Evolutionary conservation across 2,888 invertebrate species (phyloP), one percentile per base, ranked within the genome.

Genomic region (Drosophila robusta): DNA sequence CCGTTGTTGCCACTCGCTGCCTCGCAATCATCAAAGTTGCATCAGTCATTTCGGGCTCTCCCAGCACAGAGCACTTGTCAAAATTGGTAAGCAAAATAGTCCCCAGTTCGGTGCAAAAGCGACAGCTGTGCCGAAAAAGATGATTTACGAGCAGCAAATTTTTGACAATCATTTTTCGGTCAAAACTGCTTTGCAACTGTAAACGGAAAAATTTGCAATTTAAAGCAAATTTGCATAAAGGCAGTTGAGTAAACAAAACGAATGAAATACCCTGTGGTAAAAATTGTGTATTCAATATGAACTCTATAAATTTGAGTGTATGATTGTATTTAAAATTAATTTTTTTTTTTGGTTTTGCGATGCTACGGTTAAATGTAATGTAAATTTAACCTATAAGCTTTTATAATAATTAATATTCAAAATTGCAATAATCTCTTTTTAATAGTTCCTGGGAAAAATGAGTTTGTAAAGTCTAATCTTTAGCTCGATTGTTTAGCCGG

Each of bases 1-100:
- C 24, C 46, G n/a, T 7, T 29, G 29, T 29, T 36, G 22, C 50
- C 34, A 12, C 29, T 45, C 8, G 45, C 41, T 34, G 50, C 29
- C 34, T 36, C 47, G 22, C 34, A 44, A 54, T 75, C 63, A 81
- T 75, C 68, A 75, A 78, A 79, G 50, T 57, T 60, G 67, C 82
- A 79, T 81, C 76, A 75, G 51, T 78, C 70, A 74, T 61, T 60
- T 70, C 22, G 41, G 8, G 29, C 9, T 22, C 3, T 22, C 39
- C 51, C 46, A 44, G 38, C 66, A 61, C 47, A 18, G 66, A 73
- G 68, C 68, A 78, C 62, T 80, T 75, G 71, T 78, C 81, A 80
- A 75, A 78, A 75, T 71, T 75, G 85, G 68, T 71, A 58, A 78
- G 72, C 66, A 78, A 71, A 78, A 66, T 66, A 75, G 68, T 58